Conservation (phyloP, 2,888 invertebrate genomes). For the Agrotis ipsilon region DNA sequence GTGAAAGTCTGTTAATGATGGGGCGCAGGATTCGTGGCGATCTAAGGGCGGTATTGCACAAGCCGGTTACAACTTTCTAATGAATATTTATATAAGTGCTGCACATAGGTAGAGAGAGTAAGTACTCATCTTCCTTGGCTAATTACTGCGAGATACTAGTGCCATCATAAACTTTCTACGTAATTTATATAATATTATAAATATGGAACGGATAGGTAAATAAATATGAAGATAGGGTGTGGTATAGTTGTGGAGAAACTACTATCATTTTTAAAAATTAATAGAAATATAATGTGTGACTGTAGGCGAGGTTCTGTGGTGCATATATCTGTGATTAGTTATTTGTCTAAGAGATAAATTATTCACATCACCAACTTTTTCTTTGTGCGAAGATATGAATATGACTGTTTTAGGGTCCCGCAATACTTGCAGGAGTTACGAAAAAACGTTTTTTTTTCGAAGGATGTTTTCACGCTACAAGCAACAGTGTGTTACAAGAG, state of each 20-base stretch:
- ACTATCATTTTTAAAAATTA: constrained; percentile 46
- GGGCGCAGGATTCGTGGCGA: constrained; percentile 82
- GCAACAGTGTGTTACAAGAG: constrained; percentile 33
- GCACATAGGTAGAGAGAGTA: constrained; percentile 65
- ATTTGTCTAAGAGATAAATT: constrained; percentile 64
- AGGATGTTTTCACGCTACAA: background rate
- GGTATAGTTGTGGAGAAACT: constrained; percentile 35
- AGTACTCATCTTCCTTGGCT: constrained; percentile 72
- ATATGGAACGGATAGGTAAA: constrained; percentile 47
- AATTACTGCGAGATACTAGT: constrained; percentile 67
- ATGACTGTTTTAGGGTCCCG: constrained; percentile 31
- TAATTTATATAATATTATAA: constrained; percentile 56
- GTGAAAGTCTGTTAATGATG: constrained; percentile 88
- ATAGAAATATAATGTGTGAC: constrained; percentile 49
- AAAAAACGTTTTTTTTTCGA: background rate
- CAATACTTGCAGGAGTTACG: background rate
- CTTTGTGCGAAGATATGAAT: constrained; percentile 13
- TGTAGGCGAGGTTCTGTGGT: constrained; percentile 32
- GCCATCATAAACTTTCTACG: constrained; percentile 68
- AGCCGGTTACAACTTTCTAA: constrained; percentile 75
- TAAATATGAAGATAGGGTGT: constrained; percentile 29
- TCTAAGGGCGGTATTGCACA: constrained; percentile 84
- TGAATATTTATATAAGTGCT: constrained; percentile 74
- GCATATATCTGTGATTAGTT: constrained; percentile 52
- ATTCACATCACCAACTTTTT: constrained; percentile 26